These are phyloP conservation scores for Drosophila prosaltans DNA, from an alignment of 1,140 invertebrate species.

Conservation along the genomic window DNA sequence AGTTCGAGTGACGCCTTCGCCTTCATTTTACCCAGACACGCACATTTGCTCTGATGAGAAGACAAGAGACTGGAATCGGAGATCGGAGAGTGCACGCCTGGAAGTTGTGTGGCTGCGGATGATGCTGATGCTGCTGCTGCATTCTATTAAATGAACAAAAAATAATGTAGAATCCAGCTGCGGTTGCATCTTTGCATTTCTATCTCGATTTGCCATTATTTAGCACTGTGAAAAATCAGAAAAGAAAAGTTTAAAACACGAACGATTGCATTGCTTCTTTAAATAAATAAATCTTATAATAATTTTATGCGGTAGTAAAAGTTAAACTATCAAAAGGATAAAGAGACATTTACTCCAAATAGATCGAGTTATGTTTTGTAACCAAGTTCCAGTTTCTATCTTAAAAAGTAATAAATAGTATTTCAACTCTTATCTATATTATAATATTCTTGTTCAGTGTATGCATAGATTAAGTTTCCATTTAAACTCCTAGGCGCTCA, in stretches of 20 bases:
- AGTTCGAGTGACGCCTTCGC: slow-evolving; percentile 58
- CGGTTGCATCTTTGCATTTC: slow-evolving; percentile 37
- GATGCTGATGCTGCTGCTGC: slow-evolving; percentile 1
- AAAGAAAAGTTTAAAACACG: no score
- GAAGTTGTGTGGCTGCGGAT: no score
- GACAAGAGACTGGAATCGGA: background rate
- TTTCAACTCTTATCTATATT: background rate
- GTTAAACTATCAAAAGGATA: no score
- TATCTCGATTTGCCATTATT: slow-evolving; percentile 23
- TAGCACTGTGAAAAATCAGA: slow-evolving; percentile 28
- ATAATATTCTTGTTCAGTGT: slow-evolving; percentile 32
- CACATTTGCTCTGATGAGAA: slow-evolving; percentile 20
- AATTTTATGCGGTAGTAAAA: no score
- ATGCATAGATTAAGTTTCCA: slow-evolving; percentile 38
- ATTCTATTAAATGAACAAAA: slow-evolving; percentile 41
- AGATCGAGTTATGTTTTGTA: no score
- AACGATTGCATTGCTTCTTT: no score
- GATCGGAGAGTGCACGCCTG: slow-evolving; percentile 18
- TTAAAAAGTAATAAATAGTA: no score
- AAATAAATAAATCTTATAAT: no score
- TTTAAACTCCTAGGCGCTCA: slow-evolving; percentile 51
- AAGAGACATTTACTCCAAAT: no score
- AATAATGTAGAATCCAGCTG: slow-evolving; percentile 33
- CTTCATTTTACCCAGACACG: slow-evolving; percentile 27
- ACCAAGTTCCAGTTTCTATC: no score